Percentiles rank a stretch among this genome's conserved stretches.
phyloP scores from a whole-genome alignment of 2,888 invertebrate species.

The Erebia aethiops region DNA sequence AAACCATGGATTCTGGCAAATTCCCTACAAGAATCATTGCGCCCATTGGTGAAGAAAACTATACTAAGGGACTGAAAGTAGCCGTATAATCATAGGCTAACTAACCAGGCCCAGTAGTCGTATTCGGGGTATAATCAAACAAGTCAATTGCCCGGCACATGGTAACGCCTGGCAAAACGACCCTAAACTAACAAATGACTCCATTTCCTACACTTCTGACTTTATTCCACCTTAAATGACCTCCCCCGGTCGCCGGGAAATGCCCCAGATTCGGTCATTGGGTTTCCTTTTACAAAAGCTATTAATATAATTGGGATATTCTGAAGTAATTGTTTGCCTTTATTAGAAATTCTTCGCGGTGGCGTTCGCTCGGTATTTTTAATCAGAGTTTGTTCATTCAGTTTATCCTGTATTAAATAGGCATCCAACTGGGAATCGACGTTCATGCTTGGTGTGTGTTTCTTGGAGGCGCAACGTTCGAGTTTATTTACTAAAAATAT shows the following conservation, averaged over 20 bases:
- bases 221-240: slow-evolving; percentile 40
- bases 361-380: slow-evolving; percentile 9
- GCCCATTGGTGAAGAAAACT: no score
- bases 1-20: no score
- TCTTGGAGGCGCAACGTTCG: no score
- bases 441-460: no score
- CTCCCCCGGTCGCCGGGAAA: slow-evolving; percentile 30
- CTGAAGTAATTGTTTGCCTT: slow-evolving; percentile 10
- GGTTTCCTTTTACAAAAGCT: slow-evolving; percentile 18
- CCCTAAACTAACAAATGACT: slow-evolving; percentile 47
- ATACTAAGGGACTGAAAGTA: no score
- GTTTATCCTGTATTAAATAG: not conserved
- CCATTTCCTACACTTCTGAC: slow-evolving; percentile 35
- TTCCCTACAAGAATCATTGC: no score
- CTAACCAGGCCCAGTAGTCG: slow-evolving; percentile 29
- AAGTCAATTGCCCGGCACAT: slow-evolving; percentile 37
- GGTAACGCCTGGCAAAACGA: slow-evolving; percentile 40
- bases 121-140: slow-evolving; percentile 42
- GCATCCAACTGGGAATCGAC: no score
- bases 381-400: not conserved
- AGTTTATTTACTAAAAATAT: no score
- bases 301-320: slow-evolving; percentile 22
- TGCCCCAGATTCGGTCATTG: slow-evolving; percentile 16
- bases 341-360: slow-evolving; percentile 12
- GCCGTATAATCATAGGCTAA: not conserved